Evolutionary conservation across 2,888 invertebrate genomes (phyloP).

Genomic region (Orthosia incerta): DNA sequence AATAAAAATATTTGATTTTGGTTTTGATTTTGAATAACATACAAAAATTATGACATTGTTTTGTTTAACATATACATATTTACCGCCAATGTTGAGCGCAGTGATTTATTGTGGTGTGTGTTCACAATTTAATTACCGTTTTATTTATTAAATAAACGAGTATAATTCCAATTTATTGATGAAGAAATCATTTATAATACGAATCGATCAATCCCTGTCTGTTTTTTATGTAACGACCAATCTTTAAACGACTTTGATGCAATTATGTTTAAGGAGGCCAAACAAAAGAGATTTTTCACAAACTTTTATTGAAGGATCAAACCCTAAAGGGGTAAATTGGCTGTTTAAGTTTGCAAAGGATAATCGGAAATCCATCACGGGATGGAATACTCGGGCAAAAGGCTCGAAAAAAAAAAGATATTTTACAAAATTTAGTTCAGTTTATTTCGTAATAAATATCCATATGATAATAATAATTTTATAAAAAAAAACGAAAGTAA

Average conservation of each 20-base stretch:
- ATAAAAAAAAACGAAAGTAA: too few relatives aligned
- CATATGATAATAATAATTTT: too few relatives aligned
- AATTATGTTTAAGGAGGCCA: constrained; percentile 1
- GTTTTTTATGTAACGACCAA: not conserved
- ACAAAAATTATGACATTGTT: too few relatives aligned
- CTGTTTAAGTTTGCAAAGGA: constrained; percentile 29
- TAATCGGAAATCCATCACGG: constrained; percentile 5
- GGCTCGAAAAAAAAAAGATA: constrained; percentile 5
- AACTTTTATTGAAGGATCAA: constrained; percentile 29
- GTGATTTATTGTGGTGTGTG: not conserved
- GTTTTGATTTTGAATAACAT: too few relatives aligned
- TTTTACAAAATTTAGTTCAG: too few relatives aligned
- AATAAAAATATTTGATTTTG: too few relatives aligned
- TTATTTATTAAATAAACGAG: not conserved
- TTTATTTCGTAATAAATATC: too few relatives aligned
- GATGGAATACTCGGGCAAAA: not conserved
- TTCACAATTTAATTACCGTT: constrained; percentile 2
- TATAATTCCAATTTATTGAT: not conserved
- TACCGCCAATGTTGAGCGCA: not conserved
- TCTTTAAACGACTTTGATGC: not conserved
- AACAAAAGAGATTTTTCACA: constrained; percentile 8
- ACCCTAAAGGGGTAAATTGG: not conserved
- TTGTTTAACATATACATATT: too few relatives aligned
- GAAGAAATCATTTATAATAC: not conserved
- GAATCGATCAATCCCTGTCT: not conserved